These are phyloP conservation scores for Agraylea sexmaculata DNA, from an alignment of 1,140 invertebrate genomes.

Conservation along the genomic window DNA sequence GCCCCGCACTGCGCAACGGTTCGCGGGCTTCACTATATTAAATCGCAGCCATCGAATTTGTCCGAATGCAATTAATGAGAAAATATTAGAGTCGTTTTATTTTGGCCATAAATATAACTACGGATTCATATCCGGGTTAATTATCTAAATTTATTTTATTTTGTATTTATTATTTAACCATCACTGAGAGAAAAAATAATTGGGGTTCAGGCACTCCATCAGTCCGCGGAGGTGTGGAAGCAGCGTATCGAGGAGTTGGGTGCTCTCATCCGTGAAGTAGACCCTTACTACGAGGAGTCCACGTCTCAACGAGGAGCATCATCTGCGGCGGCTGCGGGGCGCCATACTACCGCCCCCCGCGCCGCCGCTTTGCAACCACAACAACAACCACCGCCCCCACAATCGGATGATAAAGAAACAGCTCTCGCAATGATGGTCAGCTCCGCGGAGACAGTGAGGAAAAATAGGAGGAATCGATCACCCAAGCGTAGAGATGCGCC, in stretches of 20 bases:
- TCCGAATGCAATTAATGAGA: no score
- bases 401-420: slow-evolving; percentile 20
- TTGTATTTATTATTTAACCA: slow-evolving; percentile 10
- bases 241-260: slow-evolving; percentile 54
- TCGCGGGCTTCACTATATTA: no score
- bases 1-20: no score
- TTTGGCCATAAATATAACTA: no score
- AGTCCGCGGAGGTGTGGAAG: slow-evolving; percentile 49
- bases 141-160: background rate
- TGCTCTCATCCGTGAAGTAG: slow-evolving; percentile 55
- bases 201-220: slow-evolving; percentile 59
- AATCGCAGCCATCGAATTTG: slow-evolving; percentile 35
- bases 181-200: slow-evolving; percentile 31
- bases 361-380: slow-evolving; percentile 28
- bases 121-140: no score
- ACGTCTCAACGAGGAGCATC: slow-evolving; percentile 23
- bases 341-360: slow-evolving; percentile 20
- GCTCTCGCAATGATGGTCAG: slow-evolving; percentile 30
- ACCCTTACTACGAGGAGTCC: slow-evolving; percentile 52
- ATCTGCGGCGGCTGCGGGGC: slow-evolving; percentile 25
- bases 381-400: slow-evolving; percentile 25
- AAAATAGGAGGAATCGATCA: slow-evolving; percentile 30
- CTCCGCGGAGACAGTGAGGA: slow-evolving; percentile 27
- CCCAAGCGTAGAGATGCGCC: slow-evolving; percentile 23
- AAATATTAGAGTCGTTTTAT: no score